Evolutionary conservation across 2,888 invertebrate genomes (phyloP), one percentile per base, ranked within the genome.

Genomic region (Poecilus cupreus): DNA sequence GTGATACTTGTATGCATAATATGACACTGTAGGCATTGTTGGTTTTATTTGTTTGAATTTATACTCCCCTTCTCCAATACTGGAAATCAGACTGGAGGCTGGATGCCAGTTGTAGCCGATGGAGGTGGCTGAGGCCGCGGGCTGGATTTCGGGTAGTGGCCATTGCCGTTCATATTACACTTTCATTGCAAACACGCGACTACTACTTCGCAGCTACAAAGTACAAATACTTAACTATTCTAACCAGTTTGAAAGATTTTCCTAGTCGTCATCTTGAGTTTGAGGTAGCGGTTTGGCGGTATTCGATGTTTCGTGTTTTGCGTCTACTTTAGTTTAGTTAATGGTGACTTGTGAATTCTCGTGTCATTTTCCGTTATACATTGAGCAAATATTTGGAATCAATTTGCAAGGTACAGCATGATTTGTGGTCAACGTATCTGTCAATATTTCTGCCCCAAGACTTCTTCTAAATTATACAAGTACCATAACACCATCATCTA

Each of bases 81-180:
- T 32, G 32, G 10, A 68, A 68, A 68, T 68, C 37, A 37, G 16
- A 18, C 32, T 64, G 16, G 37, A 68, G 64, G 51, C 51, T 37
- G 32, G 60, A 54, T 1, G 22, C 11, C 20, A 26, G 22, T 3
- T 37, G 64, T 11, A 4, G n/a, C 11, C 43, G 26, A n/a, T 60
- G 60, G 60, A 60, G 26, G 60, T 60, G 60, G 60, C 24, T 24
- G 60, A 60, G 60, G 60, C 60, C 60, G 24, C 60, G 26, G 16
- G 11, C 18, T 68, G 64, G 37, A 68, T 68, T 37, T 68, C 64
- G 37, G 64, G 64, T 68, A 68, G 32, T 68, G 64, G 64, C 37
- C 64, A 37, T 37, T 18, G 64, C 20, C 26, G 60, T 60, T 68
- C 37, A 68, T 37, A 26, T 68, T 32, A 37, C 18, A 16, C 51